Evolutionary conservation across 2,797 vertebrate genomes (phyloP).

Genomic region (Hozukius guyotensis): DNA sequence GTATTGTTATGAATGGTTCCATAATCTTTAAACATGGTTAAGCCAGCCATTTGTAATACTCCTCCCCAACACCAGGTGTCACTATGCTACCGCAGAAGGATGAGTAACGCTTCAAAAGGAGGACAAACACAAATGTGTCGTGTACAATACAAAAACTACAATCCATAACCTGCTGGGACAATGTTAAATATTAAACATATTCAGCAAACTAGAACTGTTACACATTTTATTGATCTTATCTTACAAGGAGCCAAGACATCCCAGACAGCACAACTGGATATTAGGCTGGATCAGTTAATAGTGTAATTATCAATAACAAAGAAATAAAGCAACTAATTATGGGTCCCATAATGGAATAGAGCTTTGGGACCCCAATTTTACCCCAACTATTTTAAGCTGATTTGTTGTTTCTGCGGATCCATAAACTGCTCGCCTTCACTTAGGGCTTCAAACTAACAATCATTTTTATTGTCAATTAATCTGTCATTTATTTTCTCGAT

Average conservation of each 20-base stretch:
- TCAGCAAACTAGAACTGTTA: neutral
- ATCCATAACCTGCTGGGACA: neutral
- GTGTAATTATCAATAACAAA: neutral
- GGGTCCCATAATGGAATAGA: neutral
- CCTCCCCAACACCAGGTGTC: constrained; percentile 48
- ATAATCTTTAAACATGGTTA: neutral
- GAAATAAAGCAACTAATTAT: neutral
- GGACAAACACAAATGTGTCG: neutral
- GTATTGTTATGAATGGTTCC: neutral
- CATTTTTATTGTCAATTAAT: too few species aligned
- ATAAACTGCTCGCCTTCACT: neutral
- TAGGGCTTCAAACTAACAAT: too few species aligned
- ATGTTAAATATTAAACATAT: neutral
- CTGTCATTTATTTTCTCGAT: too few species aligned
- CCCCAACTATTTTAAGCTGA: neutral
- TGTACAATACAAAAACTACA: neutral
- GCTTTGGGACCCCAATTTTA: neutral
- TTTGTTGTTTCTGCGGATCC: neutral
- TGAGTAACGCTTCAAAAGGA: neutral
- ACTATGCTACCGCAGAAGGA: neutral
- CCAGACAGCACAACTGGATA: neutral
- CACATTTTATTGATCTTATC: neutral
- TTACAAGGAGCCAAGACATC: neutral
- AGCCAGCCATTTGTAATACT: constrained; percentile 18
- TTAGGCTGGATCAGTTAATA: neutral